A percentile compares a stretch with the other conserved stretches of the same genome.
Evolutionary conservation across 1,140 invertebrate species (phyloP).

Genomic region (Eriosoma lanigerum): DNA sequence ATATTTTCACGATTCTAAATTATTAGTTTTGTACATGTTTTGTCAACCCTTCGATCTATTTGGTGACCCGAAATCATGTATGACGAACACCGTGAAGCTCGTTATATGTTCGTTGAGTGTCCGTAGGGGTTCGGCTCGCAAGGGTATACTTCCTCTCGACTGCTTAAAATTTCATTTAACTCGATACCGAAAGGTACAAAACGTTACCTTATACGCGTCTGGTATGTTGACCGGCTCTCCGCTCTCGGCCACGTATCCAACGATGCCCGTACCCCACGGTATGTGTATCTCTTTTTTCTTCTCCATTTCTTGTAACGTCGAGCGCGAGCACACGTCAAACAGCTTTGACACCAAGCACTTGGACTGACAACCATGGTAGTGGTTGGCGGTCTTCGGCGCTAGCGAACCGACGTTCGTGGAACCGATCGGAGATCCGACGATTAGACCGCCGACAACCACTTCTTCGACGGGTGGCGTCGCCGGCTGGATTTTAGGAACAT

Average conservation of each 20-base stretch:
- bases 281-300: conserved; percentile 89
- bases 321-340: conserved; percentile 90
- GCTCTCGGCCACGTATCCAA: conserved; percentile 89
- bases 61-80: too few relatives aligned
- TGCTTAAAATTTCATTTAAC: too few relatives aligned
- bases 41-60: too few relatives aligned
- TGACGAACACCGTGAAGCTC: too few relatives aligned
- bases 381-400: conserved; percentile 23
- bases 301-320: conserved; percentile 87
- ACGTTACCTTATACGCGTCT: conserved; percentile 85
- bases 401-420: conserved; percentile 53
- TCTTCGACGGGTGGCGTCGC: conserved; percentile 20
- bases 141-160: too few relatives aligned
- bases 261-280: conserved; percentile 87
- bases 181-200: too few relatives aligned
- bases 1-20: too few relatives aligned
- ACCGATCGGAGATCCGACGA: conserved; percentile 53
- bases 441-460: conserved; percentile 51
- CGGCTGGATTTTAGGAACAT: conserved; percentile 21
- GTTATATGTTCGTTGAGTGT: too few relatives aligned
- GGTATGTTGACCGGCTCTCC: conserved; percentile 92
- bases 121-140: too few relatives aligned
- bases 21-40: too few relatives aligned
- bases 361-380: conserved; percentile 54
- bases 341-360: conserved; percentile 86